A percentile compares a stretch with the other conserved stretches of the same genome.
Evolutionary conservation across 2,113 vertebrate genomes (phyloP).

Genomic region (Monopterus albus): DNA sequence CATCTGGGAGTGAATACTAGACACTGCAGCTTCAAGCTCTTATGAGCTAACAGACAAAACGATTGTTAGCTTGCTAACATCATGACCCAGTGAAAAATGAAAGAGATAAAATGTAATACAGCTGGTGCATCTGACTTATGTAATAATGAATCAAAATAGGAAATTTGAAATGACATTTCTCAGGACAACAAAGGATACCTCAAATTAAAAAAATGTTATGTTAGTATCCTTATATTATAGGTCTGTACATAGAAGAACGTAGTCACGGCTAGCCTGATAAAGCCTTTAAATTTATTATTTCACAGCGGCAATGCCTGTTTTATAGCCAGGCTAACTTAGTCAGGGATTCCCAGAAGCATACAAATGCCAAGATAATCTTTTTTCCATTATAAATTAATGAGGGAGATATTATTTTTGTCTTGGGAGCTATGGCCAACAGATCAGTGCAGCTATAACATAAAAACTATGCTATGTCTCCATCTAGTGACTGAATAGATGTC

Average conservation of each 20-base stretch:
- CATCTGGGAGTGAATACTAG: too few relatives aligned
- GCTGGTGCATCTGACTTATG: background rate
- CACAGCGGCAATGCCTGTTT: background rate
- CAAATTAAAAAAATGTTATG: background rate
- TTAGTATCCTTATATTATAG: background rate
- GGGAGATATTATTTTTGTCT: background rate
- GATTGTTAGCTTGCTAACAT: too few relatives aligned
- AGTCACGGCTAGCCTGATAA: too few relatives aligned
- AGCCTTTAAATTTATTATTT: background rate
- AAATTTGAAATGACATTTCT: background rate
- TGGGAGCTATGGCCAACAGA: background rate
- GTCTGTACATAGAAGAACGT: too few relatives aligned
- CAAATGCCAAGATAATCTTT: background rate
- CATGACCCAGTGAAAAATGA: too few relatives aligned
- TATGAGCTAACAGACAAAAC: too few relatives aligned
- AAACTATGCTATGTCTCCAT: conserved; percentile 62
- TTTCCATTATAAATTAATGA: conserved; percentile 2
- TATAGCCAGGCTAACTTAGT: background rate
- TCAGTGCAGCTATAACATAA: background rate
- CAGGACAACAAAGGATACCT: background rate
- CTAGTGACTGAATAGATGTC: conserved; percentile 51
- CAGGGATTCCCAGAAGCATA: background rate
- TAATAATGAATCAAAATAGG: too few relatives aligned
- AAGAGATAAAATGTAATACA: too few relatives aligned
- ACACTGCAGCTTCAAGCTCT: too few relatives aligned